These are phyloP conservation scores for Anguilla rostrata DNA, from an alignment of 2,113 vertebrate species.

Conservation along the genomic window DNA sequence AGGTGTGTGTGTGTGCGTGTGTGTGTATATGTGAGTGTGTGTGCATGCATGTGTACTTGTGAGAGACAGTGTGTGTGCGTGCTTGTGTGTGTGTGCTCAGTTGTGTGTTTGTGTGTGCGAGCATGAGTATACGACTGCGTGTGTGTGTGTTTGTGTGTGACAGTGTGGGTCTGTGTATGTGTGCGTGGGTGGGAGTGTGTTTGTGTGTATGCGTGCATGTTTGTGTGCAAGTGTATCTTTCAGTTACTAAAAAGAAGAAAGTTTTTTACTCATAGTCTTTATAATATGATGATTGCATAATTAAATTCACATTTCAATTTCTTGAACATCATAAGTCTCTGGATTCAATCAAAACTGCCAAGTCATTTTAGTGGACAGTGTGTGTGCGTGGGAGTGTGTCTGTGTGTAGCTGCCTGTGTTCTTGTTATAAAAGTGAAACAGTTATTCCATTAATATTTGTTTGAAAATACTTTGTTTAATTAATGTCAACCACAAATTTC, in stretches of 20 bases:
- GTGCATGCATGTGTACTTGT: neutral
- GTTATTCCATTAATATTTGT: too few species aligned
- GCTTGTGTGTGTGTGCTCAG: neutral
- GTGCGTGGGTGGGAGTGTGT: neutral
- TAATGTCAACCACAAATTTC: too few species aligned
- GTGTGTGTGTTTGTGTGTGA: neutral
- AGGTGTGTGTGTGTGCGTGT: constrained; percentile 33
- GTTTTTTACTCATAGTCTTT: constrained; percentile 42
- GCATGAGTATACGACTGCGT: neutral
- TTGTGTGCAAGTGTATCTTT: neutral
- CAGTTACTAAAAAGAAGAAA: neutral
- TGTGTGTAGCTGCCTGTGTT: neutral
- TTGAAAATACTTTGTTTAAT: too few species aligned
- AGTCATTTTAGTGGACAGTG: neutral
- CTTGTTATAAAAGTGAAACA: too few species aligned
- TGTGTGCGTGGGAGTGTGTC: too few species aligned
- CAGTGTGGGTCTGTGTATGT: neutral
- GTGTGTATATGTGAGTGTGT: neutral
- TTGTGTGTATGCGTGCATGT: neutral
- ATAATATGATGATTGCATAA: constrained; percentile 38
- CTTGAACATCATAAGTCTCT: neutral
- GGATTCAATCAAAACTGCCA: neutral
- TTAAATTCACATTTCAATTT: constrained; percentile 26
- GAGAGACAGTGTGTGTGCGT: neutral
- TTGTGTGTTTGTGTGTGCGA: neutral